Percentiles rank a stretch among this genome's conserved stretches.
Conservation (phyloP, 2,113 vertebrate genomes). For the Myrmecophaga tridactyla region DNA sequence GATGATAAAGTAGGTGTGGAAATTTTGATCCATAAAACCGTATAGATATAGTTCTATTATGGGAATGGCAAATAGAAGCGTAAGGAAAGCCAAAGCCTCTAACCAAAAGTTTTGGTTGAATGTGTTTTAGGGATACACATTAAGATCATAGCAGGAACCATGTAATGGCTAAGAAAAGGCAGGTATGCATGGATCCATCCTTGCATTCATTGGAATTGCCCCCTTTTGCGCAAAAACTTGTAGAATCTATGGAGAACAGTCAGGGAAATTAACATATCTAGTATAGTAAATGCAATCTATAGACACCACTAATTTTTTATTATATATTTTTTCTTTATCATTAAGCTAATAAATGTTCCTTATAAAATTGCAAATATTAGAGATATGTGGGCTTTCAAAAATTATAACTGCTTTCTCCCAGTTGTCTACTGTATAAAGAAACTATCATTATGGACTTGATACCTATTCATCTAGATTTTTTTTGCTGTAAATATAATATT, state of each 20-base stretch:
- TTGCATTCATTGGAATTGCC: background rate
- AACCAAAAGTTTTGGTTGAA: background rate
- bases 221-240: background rate
- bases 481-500: background rate
- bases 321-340: background rate
- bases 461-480: background rate
- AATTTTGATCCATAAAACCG: background rate
- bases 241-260: background rate
- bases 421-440: background rate
- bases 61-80: background rate
- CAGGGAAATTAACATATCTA: background rate
- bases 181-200: background rate
- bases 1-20: background rate
- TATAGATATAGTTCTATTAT: background rate
- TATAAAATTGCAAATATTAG: background rate
- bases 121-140: background rate
- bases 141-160: background rate
- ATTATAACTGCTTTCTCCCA: background rate
- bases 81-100: background rate
- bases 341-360: background rate
- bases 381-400: background rate
- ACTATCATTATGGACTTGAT: background rate
- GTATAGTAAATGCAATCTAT: background rate
- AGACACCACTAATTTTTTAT: background rate
- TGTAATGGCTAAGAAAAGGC: background rate